Evolutionary conservation across 2,888 invertebrate species (phyloP).

Genomic region (Melanargia galathea): DNA sequence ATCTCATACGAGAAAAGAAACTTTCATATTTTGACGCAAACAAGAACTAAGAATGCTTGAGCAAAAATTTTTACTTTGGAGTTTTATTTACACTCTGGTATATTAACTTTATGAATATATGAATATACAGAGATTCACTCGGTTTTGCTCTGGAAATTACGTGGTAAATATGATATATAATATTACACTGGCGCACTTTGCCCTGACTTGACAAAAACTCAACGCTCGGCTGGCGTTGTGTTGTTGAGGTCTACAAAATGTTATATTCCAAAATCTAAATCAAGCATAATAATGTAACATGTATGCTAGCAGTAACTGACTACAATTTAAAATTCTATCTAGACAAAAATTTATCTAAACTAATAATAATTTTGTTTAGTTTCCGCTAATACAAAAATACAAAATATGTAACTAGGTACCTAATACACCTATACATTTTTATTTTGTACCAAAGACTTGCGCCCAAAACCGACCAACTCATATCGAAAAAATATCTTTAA

Average conservation of each 20-base stretch:
- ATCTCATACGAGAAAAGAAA: conserved; percentile 20
- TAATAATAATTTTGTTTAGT: too few relatives aligned
- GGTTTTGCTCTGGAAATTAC: conserved; percentile 19
- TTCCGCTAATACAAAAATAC: too few relatives aligned
- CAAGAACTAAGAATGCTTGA: conserved; percentile 20
- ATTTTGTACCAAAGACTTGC: too few relatives aligned
- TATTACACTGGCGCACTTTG: conserved; percentile 18
- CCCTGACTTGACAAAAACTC: conserved; percentile 17
- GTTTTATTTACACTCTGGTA: conserved; percentile 20
- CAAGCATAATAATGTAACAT: neutral
- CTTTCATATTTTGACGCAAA: conserved; percentile 24
- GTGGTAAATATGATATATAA: conserved; percentile 20
- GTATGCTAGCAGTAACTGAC: neutral
- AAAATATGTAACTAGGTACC: too few relatives aligned
- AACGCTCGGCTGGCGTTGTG: conserved; percentile 10
- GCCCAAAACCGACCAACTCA: too few relatives aligned
- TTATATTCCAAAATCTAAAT: neutral
- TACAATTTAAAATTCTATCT: too few relatives aligned
- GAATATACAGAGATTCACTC: conserved; percentile 20
- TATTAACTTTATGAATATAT: conserved; percentile 23
- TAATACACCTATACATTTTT: too few relatives aligned
- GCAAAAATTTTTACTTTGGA: conserved; percentile 16
- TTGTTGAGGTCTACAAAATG: conserved; percentile 20
- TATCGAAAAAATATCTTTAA: too few relatives aligned
- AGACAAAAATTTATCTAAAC: too few relatives aligned